These are phyloP conservation scores for Mus spretus DNA, from an alignment of 2,797 vertebrate species.

Conservation along the genomic window DNA sequence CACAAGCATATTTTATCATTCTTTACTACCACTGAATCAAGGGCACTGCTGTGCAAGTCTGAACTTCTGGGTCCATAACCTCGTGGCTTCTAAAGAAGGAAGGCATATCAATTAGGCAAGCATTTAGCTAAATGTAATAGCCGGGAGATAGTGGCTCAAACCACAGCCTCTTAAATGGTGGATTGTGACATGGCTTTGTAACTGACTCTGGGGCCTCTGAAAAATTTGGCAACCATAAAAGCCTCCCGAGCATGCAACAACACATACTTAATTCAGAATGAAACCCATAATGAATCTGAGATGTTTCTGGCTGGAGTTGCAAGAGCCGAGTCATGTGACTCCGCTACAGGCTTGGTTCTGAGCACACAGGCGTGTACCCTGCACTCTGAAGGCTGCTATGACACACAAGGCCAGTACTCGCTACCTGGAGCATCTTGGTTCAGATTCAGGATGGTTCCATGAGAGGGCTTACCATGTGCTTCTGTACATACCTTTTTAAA, in stretches of 20 bases:
- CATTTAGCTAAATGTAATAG: neutral
- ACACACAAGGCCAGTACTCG: neutral
- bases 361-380: neutral
- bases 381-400: no score
- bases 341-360: neutral
- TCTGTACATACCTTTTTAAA: neutral
- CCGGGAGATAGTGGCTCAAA: neutral
- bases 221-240: neutral
- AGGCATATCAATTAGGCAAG: neutral
- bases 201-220: neutral
- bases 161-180: neutral
- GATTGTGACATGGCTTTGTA: neutral
- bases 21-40: neutral
- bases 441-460: neutral
- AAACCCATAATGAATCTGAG: neutral
- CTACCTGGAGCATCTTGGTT: neutral
- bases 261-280: neutral
- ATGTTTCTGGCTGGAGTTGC: neutral
- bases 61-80: neutral
- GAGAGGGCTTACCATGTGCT: neutral
- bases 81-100: conserved; percentile 6
- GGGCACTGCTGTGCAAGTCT: neutral
- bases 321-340: neutral
- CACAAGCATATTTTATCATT: neutral
- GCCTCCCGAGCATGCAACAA: neutral